Evolutionary conservation across 1,140 invertebrate genomes (phyloP).

Genomic region (Cherax destructor): DNA sequence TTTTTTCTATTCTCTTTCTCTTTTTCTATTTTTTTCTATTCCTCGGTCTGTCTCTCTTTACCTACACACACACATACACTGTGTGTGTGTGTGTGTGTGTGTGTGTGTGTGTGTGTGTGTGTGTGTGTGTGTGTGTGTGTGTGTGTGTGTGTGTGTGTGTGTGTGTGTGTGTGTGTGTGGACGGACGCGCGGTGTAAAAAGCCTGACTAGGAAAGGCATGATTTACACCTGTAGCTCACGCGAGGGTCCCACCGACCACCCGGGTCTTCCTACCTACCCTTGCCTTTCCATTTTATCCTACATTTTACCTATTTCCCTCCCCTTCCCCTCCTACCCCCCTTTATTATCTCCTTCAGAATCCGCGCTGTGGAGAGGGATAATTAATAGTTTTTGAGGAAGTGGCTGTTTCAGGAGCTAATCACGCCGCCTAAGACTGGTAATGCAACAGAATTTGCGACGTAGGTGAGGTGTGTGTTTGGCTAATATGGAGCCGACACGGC

Average conservation of each 20-base stretch:
- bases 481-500: constrained; percentile 31
- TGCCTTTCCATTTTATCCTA: not conserved
- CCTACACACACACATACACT: too few species aligned
- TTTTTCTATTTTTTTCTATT: too few species aligned
- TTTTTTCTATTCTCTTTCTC: too few species aligned
- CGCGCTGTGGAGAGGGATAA: constrained; percentile 12
- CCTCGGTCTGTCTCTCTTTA: too few species aligned
- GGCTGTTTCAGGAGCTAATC: constrained; percentile 1
- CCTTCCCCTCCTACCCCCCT: too few species aligned
- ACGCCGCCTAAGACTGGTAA: not conserved
- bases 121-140: constrained; percentile 4
- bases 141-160: constrained; percentile 12
- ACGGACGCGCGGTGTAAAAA: constrained; percentile 41
- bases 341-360: constrained; percentile 1
- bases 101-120: not conserved
- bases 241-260: not conserved
- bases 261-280: not conserved
- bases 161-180: constrained; percentile 1
- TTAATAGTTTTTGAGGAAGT: constrained; percentile 16
- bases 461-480: constrained; percentile 8
- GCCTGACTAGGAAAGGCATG: constrained; percentile 41
- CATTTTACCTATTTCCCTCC: constrained; percentile 7
- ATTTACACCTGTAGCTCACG: constrained; percentile 33
- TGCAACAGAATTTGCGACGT: not conserved
- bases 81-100: constrained; percentile 1